These are phyloP conservation scores for Lucinisca nassula DNA, from an alignment of 2,888 invertebrate genomes.

Conservation along the genomic window DNA sequence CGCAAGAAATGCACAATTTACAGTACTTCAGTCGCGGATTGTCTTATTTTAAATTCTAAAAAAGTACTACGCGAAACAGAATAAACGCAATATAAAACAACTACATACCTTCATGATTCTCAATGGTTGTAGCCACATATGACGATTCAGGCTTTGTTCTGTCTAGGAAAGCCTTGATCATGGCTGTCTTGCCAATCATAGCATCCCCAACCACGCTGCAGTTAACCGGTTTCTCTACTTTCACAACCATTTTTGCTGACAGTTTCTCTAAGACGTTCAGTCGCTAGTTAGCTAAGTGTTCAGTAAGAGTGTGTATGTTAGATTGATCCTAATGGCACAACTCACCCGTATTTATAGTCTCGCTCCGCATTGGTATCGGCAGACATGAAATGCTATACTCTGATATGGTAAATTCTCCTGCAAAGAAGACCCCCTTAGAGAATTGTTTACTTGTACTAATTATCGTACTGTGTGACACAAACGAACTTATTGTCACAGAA, in stretches of 20 bases:
- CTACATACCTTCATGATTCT: conserved; percentile 76
- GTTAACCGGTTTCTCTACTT: conserved; percentile 73
- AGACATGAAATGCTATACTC: neutral
- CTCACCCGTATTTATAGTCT: conserved; percentile 38
- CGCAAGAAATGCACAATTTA: no score
- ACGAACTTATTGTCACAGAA: neutral
- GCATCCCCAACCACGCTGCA: conserved; percentile 80
- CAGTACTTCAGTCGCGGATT: no score
- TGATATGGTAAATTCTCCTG: conserved; percentile 13
- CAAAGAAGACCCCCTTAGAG: conserved; percentile 19
- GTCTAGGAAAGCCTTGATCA: conserved; percentile 74
- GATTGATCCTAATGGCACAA: neutral
- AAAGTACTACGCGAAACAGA: neutral
- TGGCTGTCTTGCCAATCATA: conserved; percentile 81
- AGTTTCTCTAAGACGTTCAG: neutral
- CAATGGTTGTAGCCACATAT: conserved; percentile 77
- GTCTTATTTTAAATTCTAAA: no score
- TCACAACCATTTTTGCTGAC: conserved; percentile 52
- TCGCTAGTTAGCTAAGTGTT: neutral
- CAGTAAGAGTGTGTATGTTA: neutral
- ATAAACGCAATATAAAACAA: neutral
- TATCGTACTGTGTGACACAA: neutral
- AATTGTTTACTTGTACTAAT: neutral
- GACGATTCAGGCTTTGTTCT: conserved; percentile 63
- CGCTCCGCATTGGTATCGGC: neutral